Evolutionary conservation across 2,113 vertebrate genomes (phyloP).

Genomic region (Lagopus muta): DNA sequence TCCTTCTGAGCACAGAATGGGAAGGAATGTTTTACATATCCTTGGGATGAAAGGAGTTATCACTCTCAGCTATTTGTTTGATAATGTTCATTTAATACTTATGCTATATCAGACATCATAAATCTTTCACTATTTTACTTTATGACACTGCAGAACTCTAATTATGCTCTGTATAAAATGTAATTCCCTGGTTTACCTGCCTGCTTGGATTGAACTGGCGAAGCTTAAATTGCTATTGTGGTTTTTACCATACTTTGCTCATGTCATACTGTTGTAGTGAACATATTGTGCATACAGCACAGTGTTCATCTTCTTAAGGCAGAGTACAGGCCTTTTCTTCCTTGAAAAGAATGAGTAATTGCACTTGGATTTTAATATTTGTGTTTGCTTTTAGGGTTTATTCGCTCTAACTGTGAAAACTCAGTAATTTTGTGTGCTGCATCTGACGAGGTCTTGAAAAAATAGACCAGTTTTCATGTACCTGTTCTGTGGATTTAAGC

Average conservation of each 20-base stretch:
- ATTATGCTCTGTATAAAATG: neutral
- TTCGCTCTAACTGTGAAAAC: neutral
- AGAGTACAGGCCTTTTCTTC: neutral
- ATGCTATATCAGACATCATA: neutral
- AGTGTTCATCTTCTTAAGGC: neutral
- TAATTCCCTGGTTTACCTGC: neutral
- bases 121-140: neutral
- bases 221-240: neutral
- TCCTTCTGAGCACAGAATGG: neutral
- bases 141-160: neutral
- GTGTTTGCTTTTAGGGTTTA: neutral
- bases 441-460: neutral
- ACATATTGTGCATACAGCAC: neutral
- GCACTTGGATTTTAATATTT: neutral
- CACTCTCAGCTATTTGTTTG: neutral
- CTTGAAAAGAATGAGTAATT: constrained; percentile 14
- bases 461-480: neutral
- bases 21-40: neutral
- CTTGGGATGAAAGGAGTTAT: neutral
- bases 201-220: neutral
- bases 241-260: neutral
- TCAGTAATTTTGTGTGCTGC: neutral
- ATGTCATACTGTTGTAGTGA: neutral
- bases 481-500: neutral
- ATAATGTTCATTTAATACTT: constrained; percentile 5